Percentiles rank a stretch among this genome's conserved stretches.
Evolutionary conservation across 1,140 invertebrate species (phyloP).

Genomic region (Temnothorax nylanderi): DNA sequence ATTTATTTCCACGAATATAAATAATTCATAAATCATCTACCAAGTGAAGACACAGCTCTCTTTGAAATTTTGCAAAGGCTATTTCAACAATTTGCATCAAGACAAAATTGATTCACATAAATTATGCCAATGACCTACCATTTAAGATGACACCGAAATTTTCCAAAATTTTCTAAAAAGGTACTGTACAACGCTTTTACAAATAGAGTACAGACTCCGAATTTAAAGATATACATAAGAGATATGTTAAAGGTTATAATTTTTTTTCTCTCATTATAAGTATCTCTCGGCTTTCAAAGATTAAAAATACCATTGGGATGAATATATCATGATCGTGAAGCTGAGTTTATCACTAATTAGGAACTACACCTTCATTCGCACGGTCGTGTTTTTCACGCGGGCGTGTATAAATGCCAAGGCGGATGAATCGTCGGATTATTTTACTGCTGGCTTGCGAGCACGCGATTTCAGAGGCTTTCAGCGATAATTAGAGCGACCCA

Average conservation of each 20-base stretch:
- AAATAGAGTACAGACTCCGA: not conserved
- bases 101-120: not conserved
- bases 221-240: not conserved
- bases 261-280: not conserved
- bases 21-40: not conserved
- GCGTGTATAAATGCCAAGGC: constrained; percentile 15
- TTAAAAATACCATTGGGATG: not conserved
- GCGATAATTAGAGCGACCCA: constrained; percentile 71
- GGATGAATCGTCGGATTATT: constrained; percentile 64
- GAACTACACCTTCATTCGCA: constrained; percentile 19
- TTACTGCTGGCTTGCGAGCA: constrained; percentile 38
- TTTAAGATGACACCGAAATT: not conserved
- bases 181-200: not conserved
- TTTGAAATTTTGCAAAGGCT: not conserved
- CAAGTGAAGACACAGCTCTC: not conserved
- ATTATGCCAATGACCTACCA: not conserved
- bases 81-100: not conserved
- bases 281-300: not conserved
- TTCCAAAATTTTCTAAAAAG: not conserved
- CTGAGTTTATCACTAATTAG: constrained; percentile 53
- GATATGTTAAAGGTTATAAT: not conserved
- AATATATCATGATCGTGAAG: not conserved
- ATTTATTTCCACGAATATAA: not conserved
- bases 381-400: constrained; percentile 50
- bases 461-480: constrained; percentile 64